Evolutionary conservation across 2,888 invertebrate species (phyloP).

Genomic region (Pyrochroa serraticornis): DNA sequence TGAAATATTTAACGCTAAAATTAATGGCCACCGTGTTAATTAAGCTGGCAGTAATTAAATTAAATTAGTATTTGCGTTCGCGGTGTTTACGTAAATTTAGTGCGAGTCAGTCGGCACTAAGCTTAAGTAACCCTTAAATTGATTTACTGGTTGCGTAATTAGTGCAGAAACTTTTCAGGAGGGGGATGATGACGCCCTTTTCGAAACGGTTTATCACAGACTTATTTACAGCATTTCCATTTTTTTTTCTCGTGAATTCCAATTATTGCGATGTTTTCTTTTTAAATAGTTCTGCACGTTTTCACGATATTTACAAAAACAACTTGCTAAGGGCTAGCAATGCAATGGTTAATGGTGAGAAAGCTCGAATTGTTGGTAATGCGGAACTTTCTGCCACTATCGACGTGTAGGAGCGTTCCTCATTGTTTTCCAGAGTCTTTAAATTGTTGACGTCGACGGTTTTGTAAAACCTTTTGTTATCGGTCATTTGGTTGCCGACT

Average conservation of each 20-base stretch:
- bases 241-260: no score
- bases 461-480: constrained; percentile 41
- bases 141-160: no score
- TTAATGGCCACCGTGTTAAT: constrained; percentile 30
- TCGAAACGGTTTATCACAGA: constrained; percentile 40
- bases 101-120: neutral
- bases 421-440: constrained; percentile 40
- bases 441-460: constrained; percentile 29
- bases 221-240: constrained; percentile 39
- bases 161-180: neutral
- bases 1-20: constrained; percentile 22
- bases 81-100: neutral
- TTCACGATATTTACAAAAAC: constrained; percentile 42
- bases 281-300: constrained; percentile 37
- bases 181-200: neutral
- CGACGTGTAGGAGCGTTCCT: constrained; percentile 52
- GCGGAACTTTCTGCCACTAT: constrained; percentile 50
- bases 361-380: constrained; percentile 12
- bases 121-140: neutral
- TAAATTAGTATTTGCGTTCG: constrained; percentile 20
- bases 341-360: constrained; percentile 24
- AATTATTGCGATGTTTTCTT: constrained; percentile 24
- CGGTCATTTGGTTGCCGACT: constrained; percentile 54
- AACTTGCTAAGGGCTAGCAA: constrained; percentile 30
- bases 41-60: constrained; percentile 27